Evolutionary conservation across 64 coral and sea anemone species (phyloP), one percentile per base, ranked within the genome.

Genomic region (Montipora sp.): DNA sequence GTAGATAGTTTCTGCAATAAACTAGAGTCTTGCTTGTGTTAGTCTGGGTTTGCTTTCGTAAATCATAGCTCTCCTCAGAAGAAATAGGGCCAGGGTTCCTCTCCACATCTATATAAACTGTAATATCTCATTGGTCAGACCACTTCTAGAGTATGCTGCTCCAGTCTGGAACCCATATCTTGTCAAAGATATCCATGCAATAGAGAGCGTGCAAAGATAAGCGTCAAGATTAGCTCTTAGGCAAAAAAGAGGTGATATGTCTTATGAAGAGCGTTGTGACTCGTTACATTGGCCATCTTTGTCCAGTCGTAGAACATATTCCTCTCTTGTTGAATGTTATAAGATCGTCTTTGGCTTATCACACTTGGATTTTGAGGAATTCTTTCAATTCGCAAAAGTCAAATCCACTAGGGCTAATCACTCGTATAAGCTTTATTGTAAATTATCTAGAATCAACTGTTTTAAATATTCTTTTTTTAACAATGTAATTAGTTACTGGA

Each of bases 191-290:
- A 61, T 83, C 22, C 13, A 16, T 59, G 51, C 51, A 55, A 59
- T 83, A 36, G 53, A 83, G 61, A 83, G 61, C 23, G 53, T 83
- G 4, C 53, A 83, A 24, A 57, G 55, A 60, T 15, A 3, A 0
- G 80, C 80, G 14, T 83, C 48, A 59, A 57, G 80, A 23, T 63
- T 83, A 13, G 80, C 80, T 5, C 71, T 84, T 16, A 15, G 61
- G 61, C 48, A 83, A 60, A 83, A 83, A 83, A 57, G 81, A 83
- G 81, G 81, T 66, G 83, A 86, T 69, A 86, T 86, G 83, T 68
- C 83, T 70, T 86, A 86, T 86, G 83, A 71, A 67, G 83, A 86
- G 45, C 83, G 83, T 86, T 86, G 83, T 70, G 44, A 70, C 83
- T 43, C 70, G 67, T 68, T 86, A 86, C 59, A 61, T 69, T 71